Evolutionary conservation across 2,797 vertebrate species (phyloP).

Genomic region (Cirrhinus mrigala): DNA sequence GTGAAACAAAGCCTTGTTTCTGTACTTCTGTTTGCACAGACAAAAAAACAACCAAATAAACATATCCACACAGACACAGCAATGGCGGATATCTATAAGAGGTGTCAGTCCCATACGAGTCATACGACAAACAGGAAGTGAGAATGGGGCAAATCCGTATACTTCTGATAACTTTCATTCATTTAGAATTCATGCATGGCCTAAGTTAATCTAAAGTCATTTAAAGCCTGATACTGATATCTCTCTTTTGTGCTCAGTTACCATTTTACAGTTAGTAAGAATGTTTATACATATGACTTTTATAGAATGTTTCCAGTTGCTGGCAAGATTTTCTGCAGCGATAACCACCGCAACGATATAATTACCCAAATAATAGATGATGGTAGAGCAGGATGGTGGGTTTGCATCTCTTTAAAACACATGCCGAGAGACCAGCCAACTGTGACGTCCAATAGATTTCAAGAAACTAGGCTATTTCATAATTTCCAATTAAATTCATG

Average conservation of each 20-base stretch:
- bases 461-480: constrained; percentile 2
- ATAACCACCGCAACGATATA: not conserved
- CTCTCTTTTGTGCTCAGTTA: not conserved
- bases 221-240: too few relatives aligned
- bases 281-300: not conserved
- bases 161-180: not conserved
- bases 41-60: not conserved
- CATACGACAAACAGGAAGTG: too few relatives aligned
- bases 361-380: constrained; percentile 8
- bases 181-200: too few relatives aligned
- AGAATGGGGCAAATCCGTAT: not conserved
- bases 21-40: not conserved
- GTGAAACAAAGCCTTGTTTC: constrained; percentile 26
- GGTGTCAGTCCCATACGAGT: too few relatives aligned
- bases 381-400: not conserved
- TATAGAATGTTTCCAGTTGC: not conserved
- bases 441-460: not conserved
- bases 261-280: not conserved
- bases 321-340: not conserved
- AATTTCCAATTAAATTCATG: constrained; percentile 16
- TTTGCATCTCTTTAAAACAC: not conserved
- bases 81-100: not conserved
- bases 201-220: too few relatives aligned
- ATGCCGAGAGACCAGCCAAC: constrained; percentile 4
- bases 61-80: not conserved